phyloP scores from a whole-genome alignment of 2,797 vertebrate genomes.

The Iguana delicatissima region DNA sequence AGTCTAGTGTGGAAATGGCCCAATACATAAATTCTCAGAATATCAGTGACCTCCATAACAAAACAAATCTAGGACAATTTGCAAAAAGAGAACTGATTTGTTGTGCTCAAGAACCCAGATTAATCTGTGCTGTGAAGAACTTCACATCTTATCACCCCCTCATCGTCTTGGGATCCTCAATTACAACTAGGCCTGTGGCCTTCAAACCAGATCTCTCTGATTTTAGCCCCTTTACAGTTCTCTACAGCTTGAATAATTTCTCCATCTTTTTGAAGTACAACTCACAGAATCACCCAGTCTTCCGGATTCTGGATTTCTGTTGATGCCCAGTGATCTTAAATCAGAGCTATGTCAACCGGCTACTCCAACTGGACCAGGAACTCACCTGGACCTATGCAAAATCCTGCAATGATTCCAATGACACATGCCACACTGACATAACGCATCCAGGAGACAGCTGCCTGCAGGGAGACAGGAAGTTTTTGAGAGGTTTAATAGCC shows the following conservation, averaged over 20 bases:
- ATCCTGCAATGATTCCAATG: slow-evolving; percentile 90
- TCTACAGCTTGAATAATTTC: no score
- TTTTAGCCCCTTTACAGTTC: neutral
- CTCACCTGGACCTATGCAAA: slow-evolving; percentile 93
- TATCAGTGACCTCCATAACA: neutral
- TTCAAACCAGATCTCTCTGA: neutral
- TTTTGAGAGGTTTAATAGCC: neutral
- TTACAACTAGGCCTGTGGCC: neutral
- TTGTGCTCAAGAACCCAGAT: neutral
- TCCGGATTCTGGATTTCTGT: neutral
- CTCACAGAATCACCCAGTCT: no score
- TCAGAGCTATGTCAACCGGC: accelerated
- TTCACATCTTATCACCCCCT: neutral
- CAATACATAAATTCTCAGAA: neutral
- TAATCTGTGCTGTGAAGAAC: no score
- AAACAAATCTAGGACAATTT: neutral
- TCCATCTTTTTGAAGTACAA: no score
- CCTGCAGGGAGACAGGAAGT: slow-evolving; percentile 67
- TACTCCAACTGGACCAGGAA: accelerated
- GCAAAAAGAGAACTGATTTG: neutral
- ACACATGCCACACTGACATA: slow-evolving; percentile 87
- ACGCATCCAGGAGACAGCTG: slow-evolving; percentile 82
- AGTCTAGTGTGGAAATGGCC: no score
- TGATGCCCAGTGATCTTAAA: neutral
- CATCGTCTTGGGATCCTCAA: neutral